phyloP scores from a whole-genome alignment of 2,113 vertebrate genomes.

The Barbus barbus region DNA sequence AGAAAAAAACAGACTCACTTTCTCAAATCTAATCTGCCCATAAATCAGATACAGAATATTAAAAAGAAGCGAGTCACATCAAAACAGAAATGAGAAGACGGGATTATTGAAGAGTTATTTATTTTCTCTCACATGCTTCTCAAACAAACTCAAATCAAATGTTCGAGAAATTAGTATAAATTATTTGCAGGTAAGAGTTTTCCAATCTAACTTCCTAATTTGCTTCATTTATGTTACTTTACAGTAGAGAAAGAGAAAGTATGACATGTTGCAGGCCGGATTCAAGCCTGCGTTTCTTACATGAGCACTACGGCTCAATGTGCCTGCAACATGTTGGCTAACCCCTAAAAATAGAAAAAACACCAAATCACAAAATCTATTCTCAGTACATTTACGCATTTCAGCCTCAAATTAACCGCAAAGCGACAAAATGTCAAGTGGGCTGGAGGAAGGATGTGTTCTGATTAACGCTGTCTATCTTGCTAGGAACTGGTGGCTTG shows the following conservation, averaged over 20 bases:
- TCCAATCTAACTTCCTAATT: background rate
- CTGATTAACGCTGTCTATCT: background rate
- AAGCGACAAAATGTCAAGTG: background rate
- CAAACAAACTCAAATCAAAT: background rate
- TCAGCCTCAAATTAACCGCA: background rate
- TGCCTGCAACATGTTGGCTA: background rate
- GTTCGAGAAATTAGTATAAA: background rate
- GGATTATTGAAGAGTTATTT: slow-evolving; percentile 10
- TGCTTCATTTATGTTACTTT: background rate
- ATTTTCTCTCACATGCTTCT: background rate
- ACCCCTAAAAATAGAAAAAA: background rate
- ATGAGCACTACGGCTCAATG: background rate
- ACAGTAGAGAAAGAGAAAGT: background rate
- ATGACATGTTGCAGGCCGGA: background rate
- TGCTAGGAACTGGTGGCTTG: background rate
- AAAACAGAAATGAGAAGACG: background rate
- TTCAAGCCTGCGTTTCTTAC: background rate
- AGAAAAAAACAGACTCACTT: slow-evolving; percentile 2
- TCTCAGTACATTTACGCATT: background rate
- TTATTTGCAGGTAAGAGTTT: background rate
- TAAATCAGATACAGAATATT: slow-evolving; percentile 44
- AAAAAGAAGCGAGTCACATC: slow-evolving; percentile 31
- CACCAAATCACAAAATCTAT: background rate
- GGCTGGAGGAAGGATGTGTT: background rate
- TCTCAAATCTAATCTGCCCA: slow-evolving; percentile 32